Evolutionary conservation across 2,113 vertebrate genomes (phyloP).

Genomic region (Pantherophis guttatus): DNA sequence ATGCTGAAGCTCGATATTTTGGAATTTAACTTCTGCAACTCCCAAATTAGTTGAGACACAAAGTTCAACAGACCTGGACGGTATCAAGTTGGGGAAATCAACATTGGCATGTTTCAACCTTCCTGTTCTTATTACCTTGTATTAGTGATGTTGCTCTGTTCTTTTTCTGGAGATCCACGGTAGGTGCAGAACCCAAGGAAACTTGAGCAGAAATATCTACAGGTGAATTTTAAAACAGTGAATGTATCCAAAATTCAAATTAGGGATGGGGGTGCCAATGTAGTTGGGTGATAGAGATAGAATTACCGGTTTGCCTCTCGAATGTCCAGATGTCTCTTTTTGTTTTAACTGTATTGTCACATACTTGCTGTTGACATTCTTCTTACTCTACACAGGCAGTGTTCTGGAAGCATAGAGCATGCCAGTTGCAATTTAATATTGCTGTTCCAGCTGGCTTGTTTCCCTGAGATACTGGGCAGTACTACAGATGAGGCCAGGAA

Average conservation of each 20-base stretch:
- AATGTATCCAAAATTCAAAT: background rate
- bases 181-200: background rate
- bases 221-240: background rate
- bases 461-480: background rate
- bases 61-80: background rate
- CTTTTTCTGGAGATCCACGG: conserved; percentile 5
- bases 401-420: rapidly evolving
- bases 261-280: conserved; percentile 3
- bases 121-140: background rate
- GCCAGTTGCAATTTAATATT: rapidly evolving
- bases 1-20: background rate
- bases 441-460: background rate
- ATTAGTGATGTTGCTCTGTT: background rate
- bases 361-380: conserved; percentile 20
- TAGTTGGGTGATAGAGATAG: conserved; percentile 16
- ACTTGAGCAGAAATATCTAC: background rate
- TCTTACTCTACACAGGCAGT: background rate
- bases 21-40: background rate
- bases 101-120: background rate
- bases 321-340: conserved; percentile 3
- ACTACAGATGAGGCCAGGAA: background rate
- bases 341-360: background rate
- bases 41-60: background rate
- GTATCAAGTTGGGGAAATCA: background rate
- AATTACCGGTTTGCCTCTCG: conserved; percentile 23